These are phyloP conservation scores for Drosophila repletoides DNA, from an alignment of 1,140 invertebrate species.

Conservation along the genomic window DNA sequence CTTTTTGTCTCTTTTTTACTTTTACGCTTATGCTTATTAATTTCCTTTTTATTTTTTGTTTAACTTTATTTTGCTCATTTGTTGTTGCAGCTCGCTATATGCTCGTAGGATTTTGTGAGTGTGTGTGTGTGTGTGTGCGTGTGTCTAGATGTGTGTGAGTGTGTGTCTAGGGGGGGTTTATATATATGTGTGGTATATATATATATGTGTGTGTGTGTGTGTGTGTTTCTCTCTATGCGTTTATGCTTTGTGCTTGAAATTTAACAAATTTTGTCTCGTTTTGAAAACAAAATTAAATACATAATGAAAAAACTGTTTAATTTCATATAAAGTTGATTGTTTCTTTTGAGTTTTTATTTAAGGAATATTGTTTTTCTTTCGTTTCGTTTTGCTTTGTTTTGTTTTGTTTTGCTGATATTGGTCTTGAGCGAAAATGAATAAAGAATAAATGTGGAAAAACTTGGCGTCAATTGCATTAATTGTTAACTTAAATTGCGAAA, in stretches of 20 bases:
- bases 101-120: conserved; percentile 36
- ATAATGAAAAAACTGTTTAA: conserved; percentile 14
- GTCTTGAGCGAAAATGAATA: conserved; percentile 49
- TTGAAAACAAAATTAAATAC: conserved; percentile 44
- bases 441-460: conserved; percentile 39
- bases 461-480: conserved; percentile 57
- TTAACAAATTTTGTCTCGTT: conserved; percentile 28
- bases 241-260: conserved; percentile 69
- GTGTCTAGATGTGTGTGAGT: conserved; percentile 11
- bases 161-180: conserved; percentile 19
- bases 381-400: conserved; percentile 29
- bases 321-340: not conserved
- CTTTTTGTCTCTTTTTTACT: conserved; percentile 49
- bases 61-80: conserved; percentile 65
- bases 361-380: conserved; percentile 38
- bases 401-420: conserved; percentile 34
- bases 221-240: conserved; percentile 42
- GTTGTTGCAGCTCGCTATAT: conserved; percentile 71
- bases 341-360: conserved; percentile 17
- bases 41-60: conserved; percentile 39
- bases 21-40: conserved; percentile 77
- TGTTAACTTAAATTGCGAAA: conserved; percentile 71
- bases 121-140: conserved; percentile 15
- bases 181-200: conserved; percentile 3
- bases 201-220: conserved; percentile 23